Evolutionary conservation across 1,140 invertebrate species (phyloP).

Genomic region (Sarcophaga bullata): DNA sequence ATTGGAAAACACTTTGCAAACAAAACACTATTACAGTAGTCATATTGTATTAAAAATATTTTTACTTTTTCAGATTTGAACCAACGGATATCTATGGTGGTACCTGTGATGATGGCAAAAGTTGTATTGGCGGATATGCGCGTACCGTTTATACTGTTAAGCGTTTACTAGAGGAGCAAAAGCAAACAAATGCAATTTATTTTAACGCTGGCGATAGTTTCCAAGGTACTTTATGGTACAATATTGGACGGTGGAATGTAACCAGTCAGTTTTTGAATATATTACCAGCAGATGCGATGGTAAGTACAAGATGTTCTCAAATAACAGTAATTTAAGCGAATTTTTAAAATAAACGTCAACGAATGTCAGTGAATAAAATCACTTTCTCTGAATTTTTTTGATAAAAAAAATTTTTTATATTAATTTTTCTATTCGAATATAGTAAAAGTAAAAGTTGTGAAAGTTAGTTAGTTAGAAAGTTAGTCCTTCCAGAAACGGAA

Average conservation of each 20-base stretch:
- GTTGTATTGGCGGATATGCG: constrained; percentile 80
- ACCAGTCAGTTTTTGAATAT: constrained; percentile 80
- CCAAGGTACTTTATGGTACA: constrained; percentile 88
- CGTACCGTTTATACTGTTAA: constrained; percentile 72
- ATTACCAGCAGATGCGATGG: constrained; percentile 82
- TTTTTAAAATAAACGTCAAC: no score
- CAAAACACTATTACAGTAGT: no score
- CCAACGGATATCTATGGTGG: constrained; percentile 72
- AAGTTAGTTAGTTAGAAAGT: no score
- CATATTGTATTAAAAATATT: no score
- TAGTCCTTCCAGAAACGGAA: no score
- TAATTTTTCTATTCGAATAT: no score
- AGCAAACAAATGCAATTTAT: constrained; percentile 74
- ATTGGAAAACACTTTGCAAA: no score
- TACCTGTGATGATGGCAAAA: constrained; percentile 68
- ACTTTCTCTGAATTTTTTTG: no score
- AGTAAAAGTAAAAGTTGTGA: no score
- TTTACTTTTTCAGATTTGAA: constrained; percentile 71
- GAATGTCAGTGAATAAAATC: no score
- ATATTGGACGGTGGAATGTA: constrained; percentile 78
- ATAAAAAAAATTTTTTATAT: no score
- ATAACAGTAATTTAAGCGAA: not conserved
- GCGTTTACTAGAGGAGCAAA: constrained; percentile 67
- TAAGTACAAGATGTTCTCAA: constrained; percentile 64
- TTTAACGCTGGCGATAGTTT: constrained; percentile 88